Conservation (phyloP, 2,113 vertebrate species). For the Tachysurus vachellii region DNA sequence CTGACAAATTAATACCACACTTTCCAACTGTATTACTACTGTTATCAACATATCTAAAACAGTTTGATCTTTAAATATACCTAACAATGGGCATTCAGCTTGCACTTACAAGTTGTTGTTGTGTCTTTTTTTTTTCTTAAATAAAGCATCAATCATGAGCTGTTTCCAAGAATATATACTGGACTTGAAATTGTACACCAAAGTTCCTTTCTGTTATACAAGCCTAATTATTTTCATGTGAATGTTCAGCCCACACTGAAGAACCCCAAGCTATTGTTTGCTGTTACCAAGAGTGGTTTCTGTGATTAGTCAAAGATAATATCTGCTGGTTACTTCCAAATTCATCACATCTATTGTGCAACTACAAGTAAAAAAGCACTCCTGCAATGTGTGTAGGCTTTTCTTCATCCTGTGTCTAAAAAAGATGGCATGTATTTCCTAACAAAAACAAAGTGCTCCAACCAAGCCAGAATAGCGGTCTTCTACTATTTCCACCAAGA, state of each 20-base stretch:
- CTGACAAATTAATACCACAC: neutral
- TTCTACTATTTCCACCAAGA: slow-evolving; percentile 50
- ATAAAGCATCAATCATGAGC: neutral
- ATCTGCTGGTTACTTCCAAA: slow-evolving; percentile 31
- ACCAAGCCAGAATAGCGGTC: slow-evolving; percentile 55
- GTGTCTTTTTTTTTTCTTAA: neutral
- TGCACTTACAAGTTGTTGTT: neutral
- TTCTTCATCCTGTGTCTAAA: slow-evolving; percentile 45
- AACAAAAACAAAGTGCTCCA: slow-evolving; percentile 56
- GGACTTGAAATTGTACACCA: neutral
- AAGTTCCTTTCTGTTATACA: slow-evolving; percentile 34
- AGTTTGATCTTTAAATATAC: neutral
- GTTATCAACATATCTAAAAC: neutral
- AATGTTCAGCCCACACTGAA: slow-evolving; percentile 11
- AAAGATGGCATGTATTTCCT: slow-evolving; percentile 52
- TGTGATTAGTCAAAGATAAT: slow-evolving; percentile 42
- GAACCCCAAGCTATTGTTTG: slow-evolving; percentile 24
- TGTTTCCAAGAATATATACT: neutral
- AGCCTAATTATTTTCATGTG: slow-evolving; percentile 38
- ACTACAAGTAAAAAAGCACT: slow-evolving; percentile 20
- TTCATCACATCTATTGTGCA: slow-evolving; percentile 42
- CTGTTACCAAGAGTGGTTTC: slow-evolving; percentile 29
- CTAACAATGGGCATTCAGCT: neutral
- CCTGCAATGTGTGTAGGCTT: slow-evolving; percentile 34
- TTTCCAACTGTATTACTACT: neutral